Evolutionary conservation across 2,888 invertebrate species (phyloP).

Genomic region (Dorcus hopei): DNA sequence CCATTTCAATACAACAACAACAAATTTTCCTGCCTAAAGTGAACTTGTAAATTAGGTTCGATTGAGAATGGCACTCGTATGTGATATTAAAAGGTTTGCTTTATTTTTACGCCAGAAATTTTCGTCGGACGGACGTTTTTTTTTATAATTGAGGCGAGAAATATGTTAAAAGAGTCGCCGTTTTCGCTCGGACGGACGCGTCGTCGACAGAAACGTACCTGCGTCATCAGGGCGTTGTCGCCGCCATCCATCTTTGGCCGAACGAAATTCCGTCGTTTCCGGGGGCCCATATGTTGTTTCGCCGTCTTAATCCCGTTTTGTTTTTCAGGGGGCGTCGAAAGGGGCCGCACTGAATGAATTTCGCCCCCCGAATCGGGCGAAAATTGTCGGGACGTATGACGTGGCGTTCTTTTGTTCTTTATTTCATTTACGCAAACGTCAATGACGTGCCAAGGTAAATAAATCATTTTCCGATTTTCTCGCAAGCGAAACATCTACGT

Average conservation of each 20-base stretch:
- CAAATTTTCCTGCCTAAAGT: conserved; percentile 46
- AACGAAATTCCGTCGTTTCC: background rate
- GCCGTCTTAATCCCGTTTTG: background rate
- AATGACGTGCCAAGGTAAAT: conserved; percentile 7
- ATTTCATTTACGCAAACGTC: conserved; percentile 5
- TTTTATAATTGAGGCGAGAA: conserved; percentile 32
- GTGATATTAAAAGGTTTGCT: conserved; percentile 51
- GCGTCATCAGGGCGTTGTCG: conserved; percentile 1
- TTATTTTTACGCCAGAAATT: conserved; percentile 48
- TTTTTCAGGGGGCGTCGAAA: background rate
- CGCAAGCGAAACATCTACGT: too few species aligned
- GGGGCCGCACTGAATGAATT: too few species aligned
- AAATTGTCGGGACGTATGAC: background rate
- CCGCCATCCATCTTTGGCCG: background rate
- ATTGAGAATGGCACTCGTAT: conserved; percentile 51
- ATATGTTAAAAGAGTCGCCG: conserved; percentile 41
- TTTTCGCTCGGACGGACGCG: background rate
- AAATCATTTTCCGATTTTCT: background rate
- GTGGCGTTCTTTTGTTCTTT: conserved; percentile 13
- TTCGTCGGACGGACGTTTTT: conserved; percentile 10
- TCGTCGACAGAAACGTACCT: background rate
- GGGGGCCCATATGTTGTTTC: background rate
- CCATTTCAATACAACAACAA: conserved; percentile 43
- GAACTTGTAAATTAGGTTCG: conserved; percentile 45
- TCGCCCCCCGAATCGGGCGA: too few species aligned